phyloP scores from a whole-genome alignment of 2,797 vertebrate species.

The Rhodeus uyekii region DNA sequence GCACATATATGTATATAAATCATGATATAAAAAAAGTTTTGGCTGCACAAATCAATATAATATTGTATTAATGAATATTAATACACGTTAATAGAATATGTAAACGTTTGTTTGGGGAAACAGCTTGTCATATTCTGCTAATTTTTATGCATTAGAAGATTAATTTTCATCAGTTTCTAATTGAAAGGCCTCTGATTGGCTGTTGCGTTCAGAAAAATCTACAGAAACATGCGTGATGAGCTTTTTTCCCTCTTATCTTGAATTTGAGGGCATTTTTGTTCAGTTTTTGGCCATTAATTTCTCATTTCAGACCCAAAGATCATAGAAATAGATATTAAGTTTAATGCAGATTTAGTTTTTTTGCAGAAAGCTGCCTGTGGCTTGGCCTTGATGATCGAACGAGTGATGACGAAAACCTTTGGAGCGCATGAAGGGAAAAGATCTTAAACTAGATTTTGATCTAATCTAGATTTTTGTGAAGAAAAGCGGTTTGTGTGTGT shows the following conservation, averaged over 20 bases:
- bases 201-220: background rate
- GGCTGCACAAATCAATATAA: background rate
- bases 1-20: background rate
- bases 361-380: no score
- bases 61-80: background rate
- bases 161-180: background rate
- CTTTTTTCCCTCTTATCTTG: background rate
- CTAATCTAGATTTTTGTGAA: background rate
- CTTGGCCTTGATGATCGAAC: no score
- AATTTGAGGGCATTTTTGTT: background rate
- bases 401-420: background rate
- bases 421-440: background rate
- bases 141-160: background rate
- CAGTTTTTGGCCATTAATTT: background rate
- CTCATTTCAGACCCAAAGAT: no score
- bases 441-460: background rate
- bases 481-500: background rate
- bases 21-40: background rate
- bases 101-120: background rate
- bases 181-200: background rate
- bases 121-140: background rate
- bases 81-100: background rate
- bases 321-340: no score
- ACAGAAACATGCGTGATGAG: background rate
- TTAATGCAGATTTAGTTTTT: no score